Percentiles rank a stretch among this genome's conserved stretches.
Evolutionary conservation across 2,888 invertebrate species (phyloP).

Genomic region (Tenthredo mesomela): DNA sequence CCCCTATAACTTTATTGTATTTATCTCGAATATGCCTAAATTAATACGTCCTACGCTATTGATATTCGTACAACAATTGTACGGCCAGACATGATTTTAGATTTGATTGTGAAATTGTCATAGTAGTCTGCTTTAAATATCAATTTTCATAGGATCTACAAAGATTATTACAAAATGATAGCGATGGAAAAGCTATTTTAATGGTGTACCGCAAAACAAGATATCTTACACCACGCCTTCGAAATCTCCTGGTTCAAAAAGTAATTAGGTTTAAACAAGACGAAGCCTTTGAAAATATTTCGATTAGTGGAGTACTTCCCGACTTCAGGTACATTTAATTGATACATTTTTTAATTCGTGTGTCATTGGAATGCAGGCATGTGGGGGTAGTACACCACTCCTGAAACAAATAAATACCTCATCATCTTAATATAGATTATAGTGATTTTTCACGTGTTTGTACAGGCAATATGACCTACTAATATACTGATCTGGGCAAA

Average conservation of each 20-base stretch:
- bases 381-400: neutral
- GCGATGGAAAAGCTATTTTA: constrained; percentile 27
- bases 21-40: constrained; percentile 7
- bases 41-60: neutral
- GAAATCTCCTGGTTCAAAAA: constrained; percentile 29
- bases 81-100: neutral
- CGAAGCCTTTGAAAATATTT: constrained; percentile 25
- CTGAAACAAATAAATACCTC: neutral
- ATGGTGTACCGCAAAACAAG: constrained; percentile 14
- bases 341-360: neutral
- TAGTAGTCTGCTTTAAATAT: neutral
- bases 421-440: too few relatives aligned
- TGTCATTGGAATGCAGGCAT: neutral
- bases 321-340: constrained; percentile 26
- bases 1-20: neutral
- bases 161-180: neutral
- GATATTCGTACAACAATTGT: neutral
- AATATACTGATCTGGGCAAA: neutral
- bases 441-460: too few relatives aligned
- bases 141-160: constrained; percentile 29
- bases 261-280: constrained; percentile 1
- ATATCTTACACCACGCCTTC: constrained; percentile 1
- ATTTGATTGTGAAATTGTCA: constrained; percentile 12
- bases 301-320: constrained; percentile 11
- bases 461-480: too few relatives aligned